Evolutionary conservation across 2,113 vertebrate genomes (phyloP).

Genomic region (Brevimyrus niger): DNA sequence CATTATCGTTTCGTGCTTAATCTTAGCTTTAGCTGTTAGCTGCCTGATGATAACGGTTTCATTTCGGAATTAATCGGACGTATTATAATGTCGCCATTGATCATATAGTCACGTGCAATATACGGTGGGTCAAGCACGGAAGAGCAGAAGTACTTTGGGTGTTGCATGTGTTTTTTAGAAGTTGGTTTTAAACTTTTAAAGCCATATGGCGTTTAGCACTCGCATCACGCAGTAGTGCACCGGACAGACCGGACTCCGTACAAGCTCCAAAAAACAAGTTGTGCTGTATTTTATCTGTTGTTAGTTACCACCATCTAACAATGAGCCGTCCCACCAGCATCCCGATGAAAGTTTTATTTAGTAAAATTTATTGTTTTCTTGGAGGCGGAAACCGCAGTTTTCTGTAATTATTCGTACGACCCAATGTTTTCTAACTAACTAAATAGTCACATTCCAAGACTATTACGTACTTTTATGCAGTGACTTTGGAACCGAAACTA

Average conservation of each 20-base stretch:
- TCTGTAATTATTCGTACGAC: not conserved
- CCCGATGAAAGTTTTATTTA: not conserved
- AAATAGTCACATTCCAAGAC: not conserved
- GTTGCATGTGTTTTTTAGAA: not conserved
- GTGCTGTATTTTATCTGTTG: not conserved
- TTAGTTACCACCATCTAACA: not conserved
- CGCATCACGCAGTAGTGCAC: not conserved
- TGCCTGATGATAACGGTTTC: not conserved
- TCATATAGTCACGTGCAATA: slow-evolving; percentile 8
- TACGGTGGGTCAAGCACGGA: not conserved
- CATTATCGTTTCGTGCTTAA: not conserved
- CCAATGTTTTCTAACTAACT: not conserved
- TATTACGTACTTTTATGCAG: not conserved
- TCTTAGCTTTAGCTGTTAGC: not conserved
- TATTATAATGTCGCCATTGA: not conserved
- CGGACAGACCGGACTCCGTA: not conserved
- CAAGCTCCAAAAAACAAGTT: not conserved
- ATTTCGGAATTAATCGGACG: not conserved
- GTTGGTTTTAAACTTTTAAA: not conserved
- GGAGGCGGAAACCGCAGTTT: not conserved
- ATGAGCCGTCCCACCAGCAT: not conserved
- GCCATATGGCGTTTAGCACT: not conserved
- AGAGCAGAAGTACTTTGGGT: not conserved
- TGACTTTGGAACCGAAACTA: not conserved
- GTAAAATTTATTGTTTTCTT: not conserved